Evolutionary conservation across 1,140 invertebrate genomes (phyloP).

Genomic region (Ephestia elutella): DNA sequence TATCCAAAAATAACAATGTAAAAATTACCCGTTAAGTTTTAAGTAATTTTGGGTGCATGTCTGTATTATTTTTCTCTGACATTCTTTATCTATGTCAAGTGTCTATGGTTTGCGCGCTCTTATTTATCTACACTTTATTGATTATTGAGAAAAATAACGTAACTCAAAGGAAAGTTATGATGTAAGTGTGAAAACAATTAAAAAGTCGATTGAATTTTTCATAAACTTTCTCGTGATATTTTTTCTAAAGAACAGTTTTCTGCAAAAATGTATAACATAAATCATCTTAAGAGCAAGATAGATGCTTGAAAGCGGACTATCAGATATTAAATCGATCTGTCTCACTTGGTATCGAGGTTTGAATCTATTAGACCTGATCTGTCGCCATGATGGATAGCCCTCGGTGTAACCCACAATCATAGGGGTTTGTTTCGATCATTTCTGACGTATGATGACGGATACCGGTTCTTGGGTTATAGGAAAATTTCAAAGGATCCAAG

Average conservation of each 20-base stretch:
- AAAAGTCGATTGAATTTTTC: too few species aligned
- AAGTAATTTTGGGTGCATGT: too few species aligned
- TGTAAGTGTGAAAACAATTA: too few species aligned
- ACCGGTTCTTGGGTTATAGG: neutral
- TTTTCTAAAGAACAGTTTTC: neutral
- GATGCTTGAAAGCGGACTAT: neutral
- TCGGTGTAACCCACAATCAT: neutral
- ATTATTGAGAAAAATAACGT: too few species aligned
- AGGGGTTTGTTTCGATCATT: neutral
- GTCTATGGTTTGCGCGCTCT: too few species aligned
- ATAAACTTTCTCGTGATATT: too few species aligned
- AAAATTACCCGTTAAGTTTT: too few species aligned
- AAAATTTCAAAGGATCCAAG: neutral
- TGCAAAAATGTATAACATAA: neutral
- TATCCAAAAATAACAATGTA: too few species aligned
- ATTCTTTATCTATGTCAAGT: too few species aligned
- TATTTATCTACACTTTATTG: too few species aligned
- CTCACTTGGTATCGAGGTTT: neutral
- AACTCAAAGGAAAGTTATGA: too few species aligned
- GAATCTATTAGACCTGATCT: conserved; percentile 3
- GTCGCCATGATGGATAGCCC: neutral
- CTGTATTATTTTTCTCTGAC: too few species aligned
- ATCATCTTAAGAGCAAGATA: neutral
- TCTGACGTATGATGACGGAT: neutral
- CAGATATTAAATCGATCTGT: conserved; percentile 3